Evolutionary conservation across 1,140 invertebrate species (phyloP).

Genomic region (Pseudomyrmex sp.): DNA sequence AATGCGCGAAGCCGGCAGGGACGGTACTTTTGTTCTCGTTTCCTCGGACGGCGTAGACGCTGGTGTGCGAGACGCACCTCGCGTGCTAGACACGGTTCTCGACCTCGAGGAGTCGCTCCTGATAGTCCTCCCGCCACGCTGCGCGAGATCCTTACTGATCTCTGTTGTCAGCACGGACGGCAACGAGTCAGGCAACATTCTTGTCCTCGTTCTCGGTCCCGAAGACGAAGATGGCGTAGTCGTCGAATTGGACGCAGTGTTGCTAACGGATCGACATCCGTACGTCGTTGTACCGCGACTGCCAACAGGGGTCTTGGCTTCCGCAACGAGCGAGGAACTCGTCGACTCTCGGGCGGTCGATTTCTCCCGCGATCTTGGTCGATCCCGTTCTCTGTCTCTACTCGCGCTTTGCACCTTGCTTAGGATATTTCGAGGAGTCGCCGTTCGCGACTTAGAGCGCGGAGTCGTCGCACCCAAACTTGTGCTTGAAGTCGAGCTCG

Average conservation of each 20-base stretch:
- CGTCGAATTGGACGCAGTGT: not conserved
- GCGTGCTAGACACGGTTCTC: conserved; percentile 84
- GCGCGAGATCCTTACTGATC: conserved; percentile 81
- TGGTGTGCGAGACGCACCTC: conserved; percentile 85
- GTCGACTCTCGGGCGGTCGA: conserved; percentile 41
- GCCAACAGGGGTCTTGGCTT: conserved; percentile 24
- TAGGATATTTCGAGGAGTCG: conserved; percentile 83
- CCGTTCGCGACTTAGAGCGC: conserved; percentile 84
- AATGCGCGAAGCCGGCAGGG: conserved; percentile 77
- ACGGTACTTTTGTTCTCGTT: conserved; percentile 86
- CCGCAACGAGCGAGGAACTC: conserved; percentile 13
- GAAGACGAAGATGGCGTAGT: conserved; percentile 45
- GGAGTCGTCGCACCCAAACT: conserved; percentile 53
- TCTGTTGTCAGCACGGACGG: conserved; percentile 85
- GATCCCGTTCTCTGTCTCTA: conserved; percentile 84
- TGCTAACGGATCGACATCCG: conserved; percentile 42
- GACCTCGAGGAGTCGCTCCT: conserved; percentile 63
- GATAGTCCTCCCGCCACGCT: conserved; percentile 43
- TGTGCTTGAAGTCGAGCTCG: conserved; percentile 17
- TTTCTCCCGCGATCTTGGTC: conserved; percentile 86
- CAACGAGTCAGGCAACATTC: conserved; percentile 84
- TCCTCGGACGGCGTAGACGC: conserved; percentile 89
- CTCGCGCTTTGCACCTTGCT: conserved; percentile 82
- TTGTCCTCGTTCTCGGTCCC: conserved; percentile 78
- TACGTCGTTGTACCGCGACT: conserved; percentile 44